Evolutionary conservation across 1,140 invertebrate species (phyloP), one percentile per base, ranked within the genome.

Genomic region (Bombus vancouverensis): DNA sequence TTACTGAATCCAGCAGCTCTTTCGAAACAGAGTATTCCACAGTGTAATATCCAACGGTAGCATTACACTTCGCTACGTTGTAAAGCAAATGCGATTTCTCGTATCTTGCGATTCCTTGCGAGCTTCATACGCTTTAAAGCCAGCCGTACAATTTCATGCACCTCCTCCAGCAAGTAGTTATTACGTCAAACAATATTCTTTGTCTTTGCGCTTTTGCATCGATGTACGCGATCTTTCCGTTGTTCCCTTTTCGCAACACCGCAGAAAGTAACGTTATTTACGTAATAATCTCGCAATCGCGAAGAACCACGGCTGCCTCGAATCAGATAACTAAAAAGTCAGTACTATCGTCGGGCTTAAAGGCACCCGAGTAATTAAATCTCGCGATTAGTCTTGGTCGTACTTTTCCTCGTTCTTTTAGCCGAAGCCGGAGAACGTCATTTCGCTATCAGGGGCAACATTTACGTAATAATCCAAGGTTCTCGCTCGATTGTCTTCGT

Each of bases 401-500:
- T 42, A 5, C 2, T 57, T 44, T 59, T 53, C n/a, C 37, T 25
- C n/a, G 3, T 65, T 47, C 81, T 3, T 65, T n/a, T 28, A 13
- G 13, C 62, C 39, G 2, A 47, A 42, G 4, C 22, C 13, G 32
- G 3, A 9, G 15, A 53, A 76, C 28, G 12, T 70, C 47, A 28
- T 77, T 34, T 34, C 6, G 9, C 53, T n/a, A 82, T 65, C 39
- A 4, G 22, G 12, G 57, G 1, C 70, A n/a, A 65, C 71, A 34
- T 82, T 82, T 74, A 74, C 71, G 39, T 47, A 82, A 75, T 32
- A 74, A 83, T 47, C 62, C 34, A 39, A 34, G 15, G 28, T 42
- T 39, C 65, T 32, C 44, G 44, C 34, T 53, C 57, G 39, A 53
- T 65, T 70, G 74, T 77, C 62, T 42, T 59, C 66, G 42, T 34